Evolutionary conservation across 2,888 invertebrate genomes (phyloP), one percentile per base, ranked within the genome.

Genomic region (Athetis lepigone): DNA sequence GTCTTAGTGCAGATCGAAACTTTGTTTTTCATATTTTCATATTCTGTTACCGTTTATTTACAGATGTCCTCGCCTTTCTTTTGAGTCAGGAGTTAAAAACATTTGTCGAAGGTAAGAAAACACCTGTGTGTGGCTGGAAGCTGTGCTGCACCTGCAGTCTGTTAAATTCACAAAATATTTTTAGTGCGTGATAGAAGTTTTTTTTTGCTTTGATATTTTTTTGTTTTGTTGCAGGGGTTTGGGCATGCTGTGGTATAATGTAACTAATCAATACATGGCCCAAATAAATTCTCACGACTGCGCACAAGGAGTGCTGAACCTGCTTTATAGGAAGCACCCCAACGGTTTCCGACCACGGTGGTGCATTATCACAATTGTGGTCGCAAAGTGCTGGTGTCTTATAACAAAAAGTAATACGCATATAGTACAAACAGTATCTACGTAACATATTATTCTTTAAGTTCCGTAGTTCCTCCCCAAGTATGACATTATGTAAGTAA

Each of bases 281-380:
- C 51, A 67, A 67, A 66, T 66, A 51, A 66, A 67, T 60, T 67
- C 51, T 60, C 47, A 67, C 67, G 67, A 29, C 69, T 67, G 67
- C 67, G 67, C 67, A 67, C 66, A 67, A 67, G 39, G 59, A 51
- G 27, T 51, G 29, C 60, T 51, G 19, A 65, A 39, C 43, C 16
- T 21, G 56, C 37, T 51, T 18, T 13, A 37, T 67, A 13, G 69
- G 60, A 67, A 67, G 66, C 45, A 67, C 47, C 69, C 66, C 69
- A 60, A 42, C 37, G 47, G 50, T 42, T 68, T 60, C 69, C 66
- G 23, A 59, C 60, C 69, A 68, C 46, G 6, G 47, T 68, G 51
- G 59, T 66, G 66, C 66, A 67, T 67, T 67, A 60, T 67, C 66
- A 68, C 47, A 68, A 68, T 29, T 37, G 66, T 68, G 46, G 51